These are phyloP conservation scores for Rhinolophus sinicus DNA, from an alignment of 2,113 vertebrate genomes.

Conservation along the genomic window DNA sequence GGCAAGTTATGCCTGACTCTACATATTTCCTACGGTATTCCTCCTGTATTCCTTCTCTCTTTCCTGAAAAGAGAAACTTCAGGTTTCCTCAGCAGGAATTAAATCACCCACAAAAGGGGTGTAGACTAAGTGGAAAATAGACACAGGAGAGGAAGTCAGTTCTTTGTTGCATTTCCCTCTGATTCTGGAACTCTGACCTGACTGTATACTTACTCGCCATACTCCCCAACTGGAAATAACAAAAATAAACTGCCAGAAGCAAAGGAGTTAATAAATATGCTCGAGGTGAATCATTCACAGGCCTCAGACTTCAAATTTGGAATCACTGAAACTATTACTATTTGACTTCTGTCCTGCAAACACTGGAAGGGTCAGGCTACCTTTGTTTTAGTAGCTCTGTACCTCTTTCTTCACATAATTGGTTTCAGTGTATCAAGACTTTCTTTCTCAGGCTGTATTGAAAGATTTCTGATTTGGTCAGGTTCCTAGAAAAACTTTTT, in stretches of 20 bases:
- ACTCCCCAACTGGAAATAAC: neutral
- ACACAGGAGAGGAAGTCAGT: neutral
- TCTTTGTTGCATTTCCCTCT: neutral
- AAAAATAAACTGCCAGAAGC: slow-evolving; percentile 60
- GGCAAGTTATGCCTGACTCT: neutral
- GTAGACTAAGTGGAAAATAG: neutral
- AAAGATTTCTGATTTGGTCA: slow-evolving; percentile 26
- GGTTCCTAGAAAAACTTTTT: neutral
- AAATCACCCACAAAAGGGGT: neutral
- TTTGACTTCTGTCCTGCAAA: neutral
- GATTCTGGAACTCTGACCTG: neutral
- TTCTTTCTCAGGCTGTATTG: neutral
- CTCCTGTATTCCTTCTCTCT: neutral
- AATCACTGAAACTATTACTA: slow-evolving; percentile 60
- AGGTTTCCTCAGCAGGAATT: neutral
- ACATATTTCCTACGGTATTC: neutral
- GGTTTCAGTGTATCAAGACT: neutral
- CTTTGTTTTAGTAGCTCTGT: neutral
- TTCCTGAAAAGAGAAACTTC: neutral
- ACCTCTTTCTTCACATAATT: slow-evolving; percentile 46
- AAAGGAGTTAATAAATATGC: slow-evolving; percentile 53
- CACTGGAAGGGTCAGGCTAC: neutral
- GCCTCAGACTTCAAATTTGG: slow-evolving; percentile 58
- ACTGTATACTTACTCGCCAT: neutral
- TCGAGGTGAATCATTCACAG: slow-evolving; percentile 48